A percentile compares a stretch with the other conserved stretches of the same genome.
Conservation (phyloP, 2,797 vertebrate genomes). For the Poecile montanus region DNA sequence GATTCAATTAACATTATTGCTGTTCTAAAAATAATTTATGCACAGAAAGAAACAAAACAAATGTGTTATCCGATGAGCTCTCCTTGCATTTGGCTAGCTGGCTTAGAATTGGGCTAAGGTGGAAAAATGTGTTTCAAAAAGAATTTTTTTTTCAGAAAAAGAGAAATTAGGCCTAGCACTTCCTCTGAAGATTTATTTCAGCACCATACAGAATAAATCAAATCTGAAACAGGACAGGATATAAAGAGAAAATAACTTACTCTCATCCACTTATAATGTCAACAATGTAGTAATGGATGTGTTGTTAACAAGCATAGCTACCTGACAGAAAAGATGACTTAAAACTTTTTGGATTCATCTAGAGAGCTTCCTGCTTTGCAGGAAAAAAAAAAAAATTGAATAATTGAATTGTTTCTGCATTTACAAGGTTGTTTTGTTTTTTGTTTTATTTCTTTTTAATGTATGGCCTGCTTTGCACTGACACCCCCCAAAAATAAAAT, state of each 20-base stretch:
- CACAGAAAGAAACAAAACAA: background rate
- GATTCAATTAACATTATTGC: conserved; percentile 1
- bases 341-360: background rate
- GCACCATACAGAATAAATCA: background rate
- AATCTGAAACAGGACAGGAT: background rate
- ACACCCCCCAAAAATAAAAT: background rate
- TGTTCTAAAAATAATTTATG: conserved; percentile 16
- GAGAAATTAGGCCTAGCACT: background rate
- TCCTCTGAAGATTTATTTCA: background rate
- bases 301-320: background rate
- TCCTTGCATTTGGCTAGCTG: background rate
- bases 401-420: background rate
- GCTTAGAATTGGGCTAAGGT: background rate
- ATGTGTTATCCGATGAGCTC: background rate
- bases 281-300: background rate
- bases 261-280: background rate
- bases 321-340: background rate
- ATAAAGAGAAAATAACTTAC: background rate
- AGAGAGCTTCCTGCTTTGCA: background rate
- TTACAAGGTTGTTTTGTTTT: background rate
- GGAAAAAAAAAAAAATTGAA: background rate
- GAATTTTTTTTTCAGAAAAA: background rate
- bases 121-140: background rate
- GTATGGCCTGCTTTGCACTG: background rate
- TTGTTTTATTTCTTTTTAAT: background rate